These are phyloP conservation scores for Elmis aenea DNA, from an alignment of 2,888 invertebrate species.

Conservation along the genomic window DNA sequence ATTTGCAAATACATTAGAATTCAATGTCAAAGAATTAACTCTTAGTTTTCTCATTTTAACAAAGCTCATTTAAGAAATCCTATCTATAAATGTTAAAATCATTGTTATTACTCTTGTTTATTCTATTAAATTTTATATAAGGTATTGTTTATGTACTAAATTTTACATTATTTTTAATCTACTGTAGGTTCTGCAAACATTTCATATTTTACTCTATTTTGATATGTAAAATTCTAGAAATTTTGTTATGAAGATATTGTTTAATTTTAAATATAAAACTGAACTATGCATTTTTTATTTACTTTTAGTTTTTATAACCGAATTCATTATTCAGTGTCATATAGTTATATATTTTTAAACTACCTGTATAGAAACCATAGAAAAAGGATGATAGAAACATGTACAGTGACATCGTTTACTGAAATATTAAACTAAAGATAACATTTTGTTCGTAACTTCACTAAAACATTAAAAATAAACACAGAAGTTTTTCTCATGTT, in stretches of 20 bases:
- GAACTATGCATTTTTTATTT: neutral
- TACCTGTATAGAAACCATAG: too few relatives aligned
- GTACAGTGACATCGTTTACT: too few relatives aligned
- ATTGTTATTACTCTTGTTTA: conserved; percentile 47
- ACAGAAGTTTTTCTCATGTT: too few relatives aligned
- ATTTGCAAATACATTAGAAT: conserved; percentile 17
- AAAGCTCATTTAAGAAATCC: conserved; percentile 31
- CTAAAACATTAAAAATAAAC: too few relatives aligned
- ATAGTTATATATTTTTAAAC: too few relatives aligned
- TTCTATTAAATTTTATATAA: conserved; percentile 45
- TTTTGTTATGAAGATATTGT: conserved; percentile 42
- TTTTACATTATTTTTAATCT: conserved; percentile 32
- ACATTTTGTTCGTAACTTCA: too few relatives aligned
- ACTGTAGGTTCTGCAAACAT: conserved; percentile 35
- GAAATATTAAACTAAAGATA: too few relatives aligned
- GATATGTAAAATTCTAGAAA: conserved; percentile 41
- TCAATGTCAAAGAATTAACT: conserved; percentile 4
- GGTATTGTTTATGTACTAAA: conserved; percentile 41
- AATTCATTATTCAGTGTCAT: too few relatives aligned
- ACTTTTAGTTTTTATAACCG: neutral
- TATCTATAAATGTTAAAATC: conserved; percentile 41
- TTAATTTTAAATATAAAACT: conserved; percentile 18
- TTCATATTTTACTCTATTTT: conserved; percentile 39
- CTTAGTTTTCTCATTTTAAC: conserved; percentile 25
- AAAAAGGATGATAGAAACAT: too few relatives aligned